Base-by-base conservation (phyloP, 2,888 invertebrate genomes). In the Dyspetes luteomarginatus region DNA sequence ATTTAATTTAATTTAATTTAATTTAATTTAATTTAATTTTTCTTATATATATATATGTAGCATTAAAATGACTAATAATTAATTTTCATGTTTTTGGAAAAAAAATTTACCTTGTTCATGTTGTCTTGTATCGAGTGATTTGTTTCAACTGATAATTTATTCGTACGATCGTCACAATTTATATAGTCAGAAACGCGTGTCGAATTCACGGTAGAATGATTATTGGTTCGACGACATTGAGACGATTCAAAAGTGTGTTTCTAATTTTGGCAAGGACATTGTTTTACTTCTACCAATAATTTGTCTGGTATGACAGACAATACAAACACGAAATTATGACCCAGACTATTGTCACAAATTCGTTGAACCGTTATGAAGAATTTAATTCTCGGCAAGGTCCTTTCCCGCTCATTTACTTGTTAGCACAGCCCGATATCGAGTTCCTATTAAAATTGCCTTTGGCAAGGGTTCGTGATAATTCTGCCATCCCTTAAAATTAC, bases 191-290 rank as follows among this genome's bases (percentile, higher is more conserved):
- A 79, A 64, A 69, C 22, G 22, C 15, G 26, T 9, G 22, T 48
- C 62, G 52, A 74, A 48, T 48, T 82, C 72, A 83, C 81, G 74
- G 67, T 56, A 62, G 17, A 73, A 56, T 68, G 68, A 58, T 60
- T 50, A 62, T 65, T 17, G 36, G 62, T 78, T 68, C 68, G 45
- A 50, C 48, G 82, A 82, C 80, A 82, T 82, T 81, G 80, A 55
- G 28, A 17, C 19, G 52, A n/a, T n/a, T 50, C 72, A 73, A 3
- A 9, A 45, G 17, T 9, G 71, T 78, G 56, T 84, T 84, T 84
- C 82, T 74, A 83, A 82, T 78, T 83, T 62, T 9, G 17, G 50
- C 80, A 82, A 80, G 81, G 82, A 67, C n/a, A n/a, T n/a, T n/a
- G n/a, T n/a, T n/a, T n/a, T n/a, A n/a, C n/a, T n/a, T n/a, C n/a